phyloP scores from a whole-genome alignment of 2,888 invertebrate species.

The Branchipolynoe longqiensis region DNA sequence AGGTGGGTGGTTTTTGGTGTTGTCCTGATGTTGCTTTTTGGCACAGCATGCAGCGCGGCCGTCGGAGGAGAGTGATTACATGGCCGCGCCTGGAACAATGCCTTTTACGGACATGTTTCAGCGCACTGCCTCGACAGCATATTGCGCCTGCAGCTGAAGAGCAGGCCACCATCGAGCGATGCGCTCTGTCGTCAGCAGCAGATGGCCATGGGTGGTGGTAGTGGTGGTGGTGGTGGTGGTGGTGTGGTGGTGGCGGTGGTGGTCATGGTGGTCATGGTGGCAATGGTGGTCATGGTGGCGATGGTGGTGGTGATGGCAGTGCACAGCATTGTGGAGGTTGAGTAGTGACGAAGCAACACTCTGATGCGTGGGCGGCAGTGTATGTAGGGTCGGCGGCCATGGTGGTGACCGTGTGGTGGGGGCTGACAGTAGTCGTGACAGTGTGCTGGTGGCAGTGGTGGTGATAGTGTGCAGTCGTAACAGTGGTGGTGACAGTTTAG shows the following conservation, averaged over 20 bases:
- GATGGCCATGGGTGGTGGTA: neutral
- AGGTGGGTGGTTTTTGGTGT: neutral
- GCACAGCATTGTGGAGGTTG: too few relatives aligned
- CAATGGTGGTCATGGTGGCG: too few relatives aligned
- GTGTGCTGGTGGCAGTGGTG: too few relatives aligned
- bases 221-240: neutral
- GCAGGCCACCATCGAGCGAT: constrained; percentile 28
- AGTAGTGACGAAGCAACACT: too few relatives aligned
- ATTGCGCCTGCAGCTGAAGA: constrained; percentile 43
- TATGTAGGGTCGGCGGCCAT: neutral
- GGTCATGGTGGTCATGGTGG: too few relatives aligned
- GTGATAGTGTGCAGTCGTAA: too few relatives aligned
- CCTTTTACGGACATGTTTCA: constrained; percentile 50
- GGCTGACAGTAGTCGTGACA: too few relatives aligned
- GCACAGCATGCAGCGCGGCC: neutral
- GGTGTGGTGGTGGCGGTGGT: neutral
- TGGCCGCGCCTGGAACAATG: neutral
- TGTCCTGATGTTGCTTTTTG: neutral
- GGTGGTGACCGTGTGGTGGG: neutral
- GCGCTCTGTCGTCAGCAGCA: constrained; percentile 28
- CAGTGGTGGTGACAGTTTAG: too few relatives aligned
- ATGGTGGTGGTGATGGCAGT: too few relatives aligned
- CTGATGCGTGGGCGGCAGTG: too few relatives aligned
- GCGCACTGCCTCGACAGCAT: constrained; percentile 22
- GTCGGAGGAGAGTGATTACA: neutral